Percentiles rank a stretch among this genome's conserved stretches.
These are phyloP conservation scores for Anhinga rufa DNA, from an alignment of 2,113 vertebrate species.

Conservation along the genomic window DNA sequence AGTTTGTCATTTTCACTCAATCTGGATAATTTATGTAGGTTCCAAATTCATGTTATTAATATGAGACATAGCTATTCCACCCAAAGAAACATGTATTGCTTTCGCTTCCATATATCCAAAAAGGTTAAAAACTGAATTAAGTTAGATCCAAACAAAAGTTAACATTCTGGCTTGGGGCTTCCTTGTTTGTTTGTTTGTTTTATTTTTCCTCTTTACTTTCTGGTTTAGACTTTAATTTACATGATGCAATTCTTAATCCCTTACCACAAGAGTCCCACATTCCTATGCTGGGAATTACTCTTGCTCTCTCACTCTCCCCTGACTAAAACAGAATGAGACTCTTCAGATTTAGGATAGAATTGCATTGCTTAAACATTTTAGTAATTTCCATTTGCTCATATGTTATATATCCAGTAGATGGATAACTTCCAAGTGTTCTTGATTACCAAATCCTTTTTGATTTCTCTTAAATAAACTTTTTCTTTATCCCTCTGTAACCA, in stretches of 20 bases:
- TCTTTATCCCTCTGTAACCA: constrained; percentile 9
- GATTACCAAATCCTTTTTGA: constrained; percentile 51
- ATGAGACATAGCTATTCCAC: background rate
- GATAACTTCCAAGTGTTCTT: constrained; percentile 57
- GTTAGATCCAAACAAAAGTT: constrained; percentile 21
- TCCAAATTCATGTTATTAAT: constrained; percentile 30
- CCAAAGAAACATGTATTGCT: background rate
- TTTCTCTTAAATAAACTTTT: constrained; percentile 37
- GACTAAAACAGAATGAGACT: background rate
- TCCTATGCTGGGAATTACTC: constrained; percentile 1
- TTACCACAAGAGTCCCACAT: background rate
- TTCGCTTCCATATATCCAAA: background rate
- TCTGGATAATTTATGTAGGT: constrained; percentile 19
- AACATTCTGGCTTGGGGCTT: background rate
- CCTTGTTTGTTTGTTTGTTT: background rate
- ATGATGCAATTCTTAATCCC: background rate
- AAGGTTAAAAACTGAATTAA: background rate
- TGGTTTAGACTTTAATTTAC: constrained; percentile 27
- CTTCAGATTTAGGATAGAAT: constrained; percentile 38
- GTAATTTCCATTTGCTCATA: constrained; percentile 39
- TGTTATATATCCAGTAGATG: constrained; percentile 21
- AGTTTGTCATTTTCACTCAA: constrained; percentile 55
- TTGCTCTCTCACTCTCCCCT: background rate
- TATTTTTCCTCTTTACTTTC: constrained; percentile 42
- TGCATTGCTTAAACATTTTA: constrained; percentile 42